Conservation (phyloP, 2,113 vertebrate genomes). For the Prinia subflava region DNA sequence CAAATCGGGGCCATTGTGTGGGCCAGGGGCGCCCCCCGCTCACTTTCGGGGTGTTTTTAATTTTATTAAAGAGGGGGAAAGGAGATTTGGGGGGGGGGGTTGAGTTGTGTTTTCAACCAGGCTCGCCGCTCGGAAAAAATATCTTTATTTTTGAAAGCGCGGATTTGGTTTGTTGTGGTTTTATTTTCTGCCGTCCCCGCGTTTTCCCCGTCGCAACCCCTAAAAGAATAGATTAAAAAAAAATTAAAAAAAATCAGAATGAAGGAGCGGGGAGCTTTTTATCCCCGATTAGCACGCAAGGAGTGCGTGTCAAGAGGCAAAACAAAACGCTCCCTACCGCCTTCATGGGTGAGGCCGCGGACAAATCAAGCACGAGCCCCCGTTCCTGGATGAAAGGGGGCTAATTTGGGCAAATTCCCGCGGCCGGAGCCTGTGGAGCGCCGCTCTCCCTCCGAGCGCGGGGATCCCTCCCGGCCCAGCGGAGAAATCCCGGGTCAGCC, state of each 20-base stretch:
- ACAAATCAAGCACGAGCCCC: neutral
- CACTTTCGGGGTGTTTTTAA: neutral
- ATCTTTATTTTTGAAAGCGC: neutral
- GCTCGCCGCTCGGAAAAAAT: neutral
- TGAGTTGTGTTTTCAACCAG: neutral
- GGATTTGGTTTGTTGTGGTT: neutral
- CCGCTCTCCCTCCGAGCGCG: neutral
- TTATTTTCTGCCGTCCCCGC: neutral
- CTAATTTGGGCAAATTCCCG: slow-evolving; percentile 15
- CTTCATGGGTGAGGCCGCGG: neutral
- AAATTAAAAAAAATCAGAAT: neutral
- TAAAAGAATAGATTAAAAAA: neutral
- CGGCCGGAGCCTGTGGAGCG: neutral
- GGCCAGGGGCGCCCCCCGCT: neutral
- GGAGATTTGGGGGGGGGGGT: neutral
- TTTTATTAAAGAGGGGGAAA: neutral
- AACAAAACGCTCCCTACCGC: neutral
- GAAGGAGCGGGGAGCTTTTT: neutral
- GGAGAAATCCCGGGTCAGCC: neutral
- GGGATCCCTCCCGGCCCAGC: neutral
- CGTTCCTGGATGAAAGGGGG: neutral
- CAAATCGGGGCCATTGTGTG: slow-evolving; percentile 61
- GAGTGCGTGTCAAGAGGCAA: neutral
- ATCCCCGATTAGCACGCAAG: neutral
- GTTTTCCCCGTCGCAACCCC: neutral